These are phyloP conservation scores for Catharus fuscescens DNA, from an alignment of 2,113 vertebrate species.

Conservation along the genomic window DNA sequence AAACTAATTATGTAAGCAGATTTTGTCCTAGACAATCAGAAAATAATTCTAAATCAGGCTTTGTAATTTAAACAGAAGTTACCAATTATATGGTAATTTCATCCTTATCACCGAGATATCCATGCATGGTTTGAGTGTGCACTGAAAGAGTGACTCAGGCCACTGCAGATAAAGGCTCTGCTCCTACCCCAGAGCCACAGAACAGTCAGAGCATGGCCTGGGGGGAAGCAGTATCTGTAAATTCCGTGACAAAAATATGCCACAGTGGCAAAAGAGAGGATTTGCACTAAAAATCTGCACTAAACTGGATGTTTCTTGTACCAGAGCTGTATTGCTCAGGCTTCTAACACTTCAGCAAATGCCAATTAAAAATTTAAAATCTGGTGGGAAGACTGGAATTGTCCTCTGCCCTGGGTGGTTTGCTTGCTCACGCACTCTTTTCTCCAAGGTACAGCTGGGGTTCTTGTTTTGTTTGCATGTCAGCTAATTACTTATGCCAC, in stretches of 20 bases:
- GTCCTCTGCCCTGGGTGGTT: neutral
- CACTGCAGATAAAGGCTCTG: neutral
- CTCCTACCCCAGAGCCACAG: neutral
- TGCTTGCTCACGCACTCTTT: neutral
- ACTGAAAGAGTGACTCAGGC: neutral
- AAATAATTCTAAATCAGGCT: neutral
- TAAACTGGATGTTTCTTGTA: neutral
- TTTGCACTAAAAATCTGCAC: neutral
- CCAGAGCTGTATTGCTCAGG: neutral
- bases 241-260: neutral
- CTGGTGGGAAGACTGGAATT: neutral
- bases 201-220: neutral
- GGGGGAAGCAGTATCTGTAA: neutral
- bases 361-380: neutral
- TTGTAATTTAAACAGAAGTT: neutral
- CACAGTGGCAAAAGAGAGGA: neutral
- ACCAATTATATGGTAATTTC: neutral
- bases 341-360: neutral
- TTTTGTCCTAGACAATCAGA: conserved; percentile 3
- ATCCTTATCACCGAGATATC: neutral
- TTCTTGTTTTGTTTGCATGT: neutral
- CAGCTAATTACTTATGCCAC: neutral
- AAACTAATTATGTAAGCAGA: conserved; percentile 3
- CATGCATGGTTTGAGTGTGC: neutral
- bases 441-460: neutral